These are phyloP conservation scores for Tauraco hartlaubi DNA, from an alignment of 2,797 vertebrate species.

Conservation along the genomic window DNA sequence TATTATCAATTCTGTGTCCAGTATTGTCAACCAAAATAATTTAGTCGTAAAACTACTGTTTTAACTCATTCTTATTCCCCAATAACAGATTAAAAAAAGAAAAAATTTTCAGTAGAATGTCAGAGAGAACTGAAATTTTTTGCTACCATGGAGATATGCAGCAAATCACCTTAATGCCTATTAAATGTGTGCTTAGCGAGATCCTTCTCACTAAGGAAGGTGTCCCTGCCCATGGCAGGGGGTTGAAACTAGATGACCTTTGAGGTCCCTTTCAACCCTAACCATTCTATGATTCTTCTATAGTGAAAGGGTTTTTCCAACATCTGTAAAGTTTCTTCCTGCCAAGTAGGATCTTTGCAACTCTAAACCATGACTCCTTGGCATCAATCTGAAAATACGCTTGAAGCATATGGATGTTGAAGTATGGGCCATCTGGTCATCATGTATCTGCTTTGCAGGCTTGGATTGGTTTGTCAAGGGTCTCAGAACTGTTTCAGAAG, in stretches of 20 bases:
- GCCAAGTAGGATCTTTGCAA: background rate
- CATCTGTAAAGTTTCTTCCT: constrained; percentile 21
- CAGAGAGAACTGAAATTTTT: background rate
- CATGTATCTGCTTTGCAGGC: background rate
- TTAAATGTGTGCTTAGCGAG: background rate
- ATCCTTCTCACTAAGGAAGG: background rate
- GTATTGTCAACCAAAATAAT: background rate
- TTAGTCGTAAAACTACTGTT: background rate
- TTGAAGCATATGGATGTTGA: constrained; percentile 29
- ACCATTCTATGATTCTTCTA: background rate
- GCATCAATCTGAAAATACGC: constrained; percentile 1
- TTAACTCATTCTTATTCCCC: background rate
- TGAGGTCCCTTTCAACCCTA: too few species aligned
- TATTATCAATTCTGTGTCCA: background rate
- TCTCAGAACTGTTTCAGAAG: constrained; percentile 7
- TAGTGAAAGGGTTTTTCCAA: background rate
- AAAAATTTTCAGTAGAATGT: background rate
- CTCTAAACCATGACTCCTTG: background rate
- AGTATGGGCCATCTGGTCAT: constrained; percentile 55
- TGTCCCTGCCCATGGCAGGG: too few species aligned
- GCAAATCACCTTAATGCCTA: background rate
- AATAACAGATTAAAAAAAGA: background rate
- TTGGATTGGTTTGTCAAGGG: constrained; percentile 13
- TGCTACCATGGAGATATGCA: background rate
- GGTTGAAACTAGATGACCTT: too few species aligned